Percentiles rank a stretch among this genome's conserved stretches.
Evolutionary conservation across 2,113 vertebrate species (phyloP).

Genomic region (Odocoileus hemionus): DNA sequence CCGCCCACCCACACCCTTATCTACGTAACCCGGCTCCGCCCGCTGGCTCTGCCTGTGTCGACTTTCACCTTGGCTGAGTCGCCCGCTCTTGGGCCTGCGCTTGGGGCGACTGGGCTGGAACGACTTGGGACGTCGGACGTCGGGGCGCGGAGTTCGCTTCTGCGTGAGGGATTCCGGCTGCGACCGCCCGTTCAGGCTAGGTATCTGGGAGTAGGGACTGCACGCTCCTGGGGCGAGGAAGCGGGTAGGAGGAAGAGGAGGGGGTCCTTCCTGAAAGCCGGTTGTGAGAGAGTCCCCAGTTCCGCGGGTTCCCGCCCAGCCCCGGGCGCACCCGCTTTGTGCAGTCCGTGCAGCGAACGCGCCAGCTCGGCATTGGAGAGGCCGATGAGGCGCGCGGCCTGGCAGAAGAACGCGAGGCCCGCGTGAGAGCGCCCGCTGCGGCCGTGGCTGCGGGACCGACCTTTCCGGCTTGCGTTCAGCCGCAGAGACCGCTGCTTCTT

Average conservation of each 20-base stretch:
- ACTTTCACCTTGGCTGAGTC: not conserved
- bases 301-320: accelerated
- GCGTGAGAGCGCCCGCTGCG: not conserved
- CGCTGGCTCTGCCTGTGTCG: not conserved
- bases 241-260: not conserved
- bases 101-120: not conserved
- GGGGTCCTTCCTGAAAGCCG: not conserved
- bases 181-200: not conserved
- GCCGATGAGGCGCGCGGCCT: not conserved
- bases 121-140: not conserved
- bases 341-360: not conserved
- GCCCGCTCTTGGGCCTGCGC: not conserved
- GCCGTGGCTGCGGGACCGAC: not conserved
- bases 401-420: slow-evolving; percentile 49
- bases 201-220: slow-evolving; percentile 51
- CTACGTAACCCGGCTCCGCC: not conserved
- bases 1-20: not conserved
- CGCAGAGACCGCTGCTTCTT: slow-evolving; percentile 25
- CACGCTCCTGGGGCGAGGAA: not conserved
- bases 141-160: not conserved
- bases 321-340: not conserved
- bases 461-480: not conserved
- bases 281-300: not conserved
- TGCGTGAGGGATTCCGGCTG: not conserved
- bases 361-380: slow-evolving; percentile 18